phyloP scores from a whole-genome alignment of 2,113 vertebrate species.

The Melozone crissalis region DNA sequence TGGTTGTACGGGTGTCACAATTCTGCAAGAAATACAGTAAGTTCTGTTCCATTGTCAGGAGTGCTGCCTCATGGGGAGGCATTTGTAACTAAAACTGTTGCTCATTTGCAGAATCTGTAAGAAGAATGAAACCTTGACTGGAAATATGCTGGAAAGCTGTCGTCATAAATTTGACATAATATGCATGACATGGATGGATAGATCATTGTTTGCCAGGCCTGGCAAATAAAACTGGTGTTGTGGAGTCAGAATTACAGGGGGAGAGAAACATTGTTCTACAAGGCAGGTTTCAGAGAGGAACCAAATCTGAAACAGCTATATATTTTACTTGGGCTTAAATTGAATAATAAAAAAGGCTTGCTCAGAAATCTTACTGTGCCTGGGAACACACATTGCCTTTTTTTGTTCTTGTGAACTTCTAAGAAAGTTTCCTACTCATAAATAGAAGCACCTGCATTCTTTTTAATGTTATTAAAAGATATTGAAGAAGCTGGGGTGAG shows the following conservation, averaged over 20 bases:
- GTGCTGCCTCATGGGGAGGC: conserved; percentile 67
- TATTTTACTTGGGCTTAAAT: conserved; percentile 47
- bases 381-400: neutral
- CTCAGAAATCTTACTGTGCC: conserved; percentile 24
- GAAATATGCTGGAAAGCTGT: conserved; percentile 67
- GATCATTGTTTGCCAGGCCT: conserved; percentile 55
- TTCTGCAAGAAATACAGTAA: conserved; percentile 57
- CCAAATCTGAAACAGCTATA: conserved; percentile 26
- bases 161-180: conserved; percentile 71
- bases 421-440: neutral
- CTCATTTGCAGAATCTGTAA: conserved; percentile 60
- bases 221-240: conserved; percentile 42
- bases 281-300: conserved; percentile 50
- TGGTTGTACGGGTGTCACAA: conserved; percentile 46
- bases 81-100: conserved; percentile 74
- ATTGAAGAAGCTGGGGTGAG: neutral
- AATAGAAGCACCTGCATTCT: neutral
- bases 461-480: neutral
- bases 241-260: conserved; percentile 46
- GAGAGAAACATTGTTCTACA: conserved; percentile 53
- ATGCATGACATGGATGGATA: conserved; percentile 58
- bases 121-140: conserved; percentile 61
- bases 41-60: conserved; percentile 47
- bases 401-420: conserved; percentile 6
- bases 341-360: conserved; percentile 51